Conservation (phyloP, 30 jellyfish, hydroid and myxozoan species). For the Chironex yamaguchii region DNA sequence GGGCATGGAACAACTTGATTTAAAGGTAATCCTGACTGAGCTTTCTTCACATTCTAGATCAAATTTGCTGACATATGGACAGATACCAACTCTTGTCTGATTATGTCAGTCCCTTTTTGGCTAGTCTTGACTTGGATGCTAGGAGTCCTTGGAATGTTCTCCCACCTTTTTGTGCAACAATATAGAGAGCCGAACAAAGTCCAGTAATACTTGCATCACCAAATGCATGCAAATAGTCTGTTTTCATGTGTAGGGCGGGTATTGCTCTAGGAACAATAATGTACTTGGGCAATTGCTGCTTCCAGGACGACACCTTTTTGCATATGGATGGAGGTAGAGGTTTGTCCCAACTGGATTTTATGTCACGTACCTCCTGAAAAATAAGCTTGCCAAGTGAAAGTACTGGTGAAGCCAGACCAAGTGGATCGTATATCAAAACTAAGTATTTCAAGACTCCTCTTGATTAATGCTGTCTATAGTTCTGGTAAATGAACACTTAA, state of each 20-base stretch:
- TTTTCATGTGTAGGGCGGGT: not conserved
- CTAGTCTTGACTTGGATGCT: conserved; percentile 32
- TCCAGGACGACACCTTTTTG: conserved; percentile 13
- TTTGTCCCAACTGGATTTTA: conserved; percentile 44
- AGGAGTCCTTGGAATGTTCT: conserved; percentile 4
- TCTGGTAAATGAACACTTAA: conserved; percentile 2
- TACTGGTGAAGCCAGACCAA: not conserved
- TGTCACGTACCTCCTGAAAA: conserved; percentile 25
- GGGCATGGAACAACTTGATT: not conserved
- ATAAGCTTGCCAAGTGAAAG: not conserved
- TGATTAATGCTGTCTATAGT: not conserved
- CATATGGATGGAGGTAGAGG: not conserved
- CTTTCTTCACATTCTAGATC: conserved; percentile 8
- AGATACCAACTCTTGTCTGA: conserved; percentile 47
- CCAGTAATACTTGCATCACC: conserved; percentile 68
- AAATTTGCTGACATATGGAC: conserved; percentile 66
- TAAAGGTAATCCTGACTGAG: conserved; percentile 1
- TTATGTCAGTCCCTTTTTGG: conserved; percentile 27
- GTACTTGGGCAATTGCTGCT: not conserved
- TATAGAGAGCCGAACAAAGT: conserved; percentile 28
- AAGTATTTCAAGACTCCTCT: conserved; percentile 40
- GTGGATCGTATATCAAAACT: conserved; percentile 68
- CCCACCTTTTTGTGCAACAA: conserved; percentile 28
- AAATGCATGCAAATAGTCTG: conserved; percentile 26
- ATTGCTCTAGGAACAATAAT: conserved; percentile 35